These are phyloP conservation scores for Pachycephala philippinensis DNA, from an alignment of 2,113 vertebrate genomes.

Conservation along the genomic window DNA sequence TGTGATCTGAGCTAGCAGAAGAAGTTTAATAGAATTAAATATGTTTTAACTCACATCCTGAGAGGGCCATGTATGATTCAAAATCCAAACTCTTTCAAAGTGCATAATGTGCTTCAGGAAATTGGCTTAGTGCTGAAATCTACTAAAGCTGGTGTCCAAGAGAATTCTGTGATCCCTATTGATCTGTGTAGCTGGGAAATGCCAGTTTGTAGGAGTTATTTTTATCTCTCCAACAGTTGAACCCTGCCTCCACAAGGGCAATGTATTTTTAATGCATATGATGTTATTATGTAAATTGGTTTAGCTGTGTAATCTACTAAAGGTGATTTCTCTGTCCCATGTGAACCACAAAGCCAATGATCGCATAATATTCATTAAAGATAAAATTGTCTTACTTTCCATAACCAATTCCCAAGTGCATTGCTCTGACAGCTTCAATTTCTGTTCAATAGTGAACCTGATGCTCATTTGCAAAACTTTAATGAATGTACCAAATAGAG, in stretches of 20 bases:
- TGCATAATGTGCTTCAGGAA: conserved; percentile 16
- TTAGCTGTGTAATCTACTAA: conserved; percentile 62
- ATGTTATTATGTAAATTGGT: conserved; percentile 66
- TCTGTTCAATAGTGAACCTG: conserved; percentile 41
- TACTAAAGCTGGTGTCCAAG: conserved; percentile 15
- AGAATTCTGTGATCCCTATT: conserved; percentile 35
- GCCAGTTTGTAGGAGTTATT: conserved; percentile 6
- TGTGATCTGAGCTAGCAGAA: not conserved
- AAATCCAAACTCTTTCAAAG: not conserved
- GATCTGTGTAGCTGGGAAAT: conserved; percentile 10
- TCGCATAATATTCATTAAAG: conserved; percentile 58
- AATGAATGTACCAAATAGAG: not conserved
- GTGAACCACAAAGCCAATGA: conserved; percentile 62
- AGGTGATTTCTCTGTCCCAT: conserved; percentile 56
- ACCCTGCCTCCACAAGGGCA: conserved; percentile 40
- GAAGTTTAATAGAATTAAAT: conserved; percentile 24
- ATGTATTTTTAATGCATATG: conserved; percentile 63
- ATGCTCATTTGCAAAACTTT: conserved; percentile 39
- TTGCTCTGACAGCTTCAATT: conserved; percentile 54
- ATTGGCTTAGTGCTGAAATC: conserved; percentile 28
- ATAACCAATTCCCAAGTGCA: conserved; percentile 39
- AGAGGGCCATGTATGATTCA: not conserved
- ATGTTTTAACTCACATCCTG: not conserved
- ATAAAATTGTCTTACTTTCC: conserved; percentile 61
- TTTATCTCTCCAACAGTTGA: conserved; percentile 31